These are phyloP conservation scores for Drosophila saltans DNA, from an alignment of 1,140 invertebrate species.

Conservation along the genomic window DNA sequence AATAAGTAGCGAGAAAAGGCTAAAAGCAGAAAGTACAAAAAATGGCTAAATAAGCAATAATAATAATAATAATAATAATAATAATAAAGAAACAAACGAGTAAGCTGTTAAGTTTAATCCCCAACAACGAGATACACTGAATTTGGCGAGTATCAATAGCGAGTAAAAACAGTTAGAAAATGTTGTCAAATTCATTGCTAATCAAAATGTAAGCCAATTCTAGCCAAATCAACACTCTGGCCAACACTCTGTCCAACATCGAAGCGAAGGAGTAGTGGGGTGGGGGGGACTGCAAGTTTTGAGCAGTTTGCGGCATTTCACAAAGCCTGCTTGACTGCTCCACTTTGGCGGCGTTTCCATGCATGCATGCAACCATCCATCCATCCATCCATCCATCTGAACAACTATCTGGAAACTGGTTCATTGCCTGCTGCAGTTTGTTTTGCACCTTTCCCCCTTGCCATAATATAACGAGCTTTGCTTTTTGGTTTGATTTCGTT, in stretches of 20 bases:
- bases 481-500: constrained; percentile 70
- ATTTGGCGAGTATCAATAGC: no score
- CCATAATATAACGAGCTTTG: constrained; percentile 67
- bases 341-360: constrained; percentile 63
- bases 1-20: not conserved
- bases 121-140: no score
- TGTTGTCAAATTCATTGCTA: no score
- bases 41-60: not conserved
- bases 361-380: constrained; percentile 32
- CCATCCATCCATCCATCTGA: constrained; percentile 62
- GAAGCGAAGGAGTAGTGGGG: not conserved
- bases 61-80: no score
- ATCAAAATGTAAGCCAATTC: not conserved
- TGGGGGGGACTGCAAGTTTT: constrained; percentile 2
- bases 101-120: no score
- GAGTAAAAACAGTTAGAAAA: no score
- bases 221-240: not conserved
- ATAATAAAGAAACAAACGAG: no score
- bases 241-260: not conserved
- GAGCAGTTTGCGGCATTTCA: constrained; percentile 61
- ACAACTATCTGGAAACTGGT: constrained; percentile 67
- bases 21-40: not conserved
- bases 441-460: constrained; percentile 3
- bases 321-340: constrained; percentile 75
- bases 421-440: constrained; percentile 53